Conservation (phyloP, 2,888 invertebrate genomes). For the Pseudococcus longispinus region DNA sequence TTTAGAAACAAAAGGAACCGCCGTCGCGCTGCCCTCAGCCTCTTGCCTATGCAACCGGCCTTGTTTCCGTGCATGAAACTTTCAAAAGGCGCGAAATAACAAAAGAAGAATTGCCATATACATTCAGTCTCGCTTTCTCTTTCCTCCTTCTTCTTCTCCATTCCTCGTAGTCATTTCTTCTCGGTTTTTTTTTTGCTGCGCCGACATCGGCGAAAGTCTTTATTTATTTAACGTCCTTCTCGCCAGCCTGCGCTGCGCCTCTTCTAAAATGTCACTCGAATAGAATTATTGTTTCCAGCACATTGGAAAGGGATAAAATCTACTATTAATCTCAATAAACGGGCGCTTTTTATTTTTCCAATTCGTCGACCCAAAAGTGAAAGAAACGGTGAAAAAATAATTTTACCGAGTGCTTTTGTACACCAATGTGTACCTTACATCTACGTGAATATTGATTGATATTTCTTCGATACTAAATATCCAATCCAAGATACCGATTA, state of each 20-base stretch:
- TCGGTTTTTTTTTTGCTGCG: background rate
- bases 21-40: background rate
- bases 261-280: background rate
- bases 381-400: background rate
- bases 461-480: too few relatives aligned
- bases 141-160: background rate
- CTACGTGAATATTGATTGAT: too few relatives aligned
- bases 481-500: too few relatives aligned
- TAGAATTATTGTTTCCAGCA: conserved; percentile 16
- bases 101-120: conserved; percentile 1
- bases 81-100: conserved; percentile 16
- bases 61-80: background rate
- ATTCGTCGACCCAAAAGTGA: background rate
- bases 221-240: background rate
- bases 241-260: background rate
- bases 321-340: conserved; percentile 11
- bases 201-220: conserved; percentile 6
- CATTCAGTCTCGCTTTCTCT: background rate
- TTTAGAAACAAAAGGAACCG: background rate
- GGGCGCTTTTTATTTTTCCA: background rate
- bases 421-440: too few relatives aligned
- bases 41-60: background rate
- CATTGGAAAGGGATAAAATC: conserved; percentile 5
- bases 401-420: background rate
- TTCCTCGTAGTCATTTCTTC: background rate